Evolutionary conservation across 2,888 invertebrate species (phyloP).

Genomic region (Himalopsyche kuldschensis): DNA sequence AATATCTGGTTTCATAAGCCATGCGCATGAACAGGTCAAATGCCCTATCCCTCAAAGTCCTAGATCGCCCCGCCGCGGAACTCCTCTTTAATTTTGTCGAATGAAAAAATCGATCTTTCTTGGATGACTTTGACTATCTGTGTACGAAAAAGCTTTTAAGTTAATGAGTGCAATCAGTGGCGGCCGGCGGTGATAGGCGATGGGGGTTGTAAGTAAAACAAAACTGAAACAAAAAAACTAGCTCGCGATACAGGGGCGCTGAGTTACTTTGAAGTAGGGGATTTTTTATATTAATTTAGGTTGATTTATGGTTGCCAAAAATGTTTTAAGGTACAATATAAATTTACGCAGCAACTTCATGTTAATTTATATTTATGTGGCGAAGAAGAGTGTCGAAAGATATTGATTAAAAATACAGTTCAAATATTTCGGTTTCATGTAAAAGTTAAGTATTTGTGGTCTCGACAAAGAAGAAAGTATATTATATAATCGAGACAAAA

Average conservation of each 20-base stretch:
- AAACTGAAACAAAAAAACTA: neutral
- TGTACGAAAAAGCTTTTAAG: constrained; percentile 35
- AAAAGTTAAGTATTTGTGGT: no score
- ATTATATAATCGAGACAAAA: no score
- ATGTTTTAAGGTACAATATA: no score
- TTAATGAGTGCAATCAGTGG: constrained; percentile 37
- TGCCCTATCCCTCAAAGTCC: constrained; percentile 7
- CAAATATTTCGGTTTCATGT: no score
- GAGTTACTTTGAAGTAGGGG: neutral
- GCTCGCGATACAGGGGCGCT: constrained; percentile 15
- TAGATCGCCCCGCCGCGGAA: neutral
- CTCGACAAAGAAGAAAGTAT: no score
- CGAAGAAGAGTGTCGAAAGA: no score
- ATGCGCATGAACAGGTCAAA: neutral
- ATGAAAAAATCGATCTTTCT: constrained; percentile 19
- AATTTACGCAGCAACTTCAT: neutral
- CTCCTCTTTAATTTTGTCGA: neutral
- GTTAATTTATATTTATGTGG: no score
- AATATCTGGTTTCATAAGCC: neutral
- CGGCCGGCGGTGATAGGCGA: neutral
- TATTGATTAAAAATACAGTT: no score
- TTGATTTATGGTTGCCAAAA: no score
- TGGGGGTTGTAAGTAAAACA: neutral
- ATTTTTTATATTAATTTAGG: neutral
- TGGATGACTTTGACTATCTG: constrained; percentile 34